Conservation (phyloP, 2,113 vertebrate species). For the Plectropomus leopardus region DNA sequence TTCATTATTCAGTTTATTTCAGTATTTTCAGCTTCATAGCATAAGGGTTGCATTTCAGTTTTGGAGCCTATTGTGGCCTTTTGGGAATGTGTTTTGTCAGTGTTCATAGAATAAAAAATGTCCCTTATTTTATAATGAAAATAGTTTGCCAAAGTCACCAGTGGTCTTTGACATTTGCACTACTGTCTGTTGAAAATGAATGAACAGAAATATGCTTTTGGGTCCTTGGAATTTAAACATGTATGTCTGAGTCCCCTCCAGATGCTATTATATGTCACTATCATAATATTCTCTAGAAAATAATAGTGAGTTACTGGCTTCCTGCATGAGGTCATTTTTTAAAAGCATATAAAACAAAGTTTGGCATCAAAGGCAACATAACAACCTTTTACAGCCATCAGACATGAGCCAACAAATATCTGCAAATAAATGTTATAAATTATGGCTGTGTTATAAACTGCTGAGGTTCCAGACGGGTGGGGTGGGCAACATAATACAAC, state of each 20-base stretch:
- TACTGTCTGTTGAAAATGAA: neutral
- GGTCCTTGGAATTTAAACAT: neutral
- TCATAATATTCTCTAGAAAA: neutral
- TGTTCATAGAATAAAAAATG: too few relatives aligned
- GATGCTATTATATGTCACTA: neutral
- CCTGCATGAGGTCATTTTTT: slow-evolving; percentile 43
- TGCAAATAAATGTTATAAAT: slow-evolving; percentile 55
- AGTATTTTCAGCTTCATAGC: too few relatives aligned
- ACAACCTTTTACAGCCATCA: slow-evolving; percentile 26
- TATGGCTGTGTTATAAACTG: slow-evolving; percentile 18
- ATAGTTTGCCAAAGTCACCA: too few relatives aligned
- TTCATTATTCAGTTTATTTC: too few relatives aligned
- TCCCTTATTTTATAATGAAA: too few relatives aligned
- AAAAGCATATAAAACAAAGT: slow-evolving; percentile 35
- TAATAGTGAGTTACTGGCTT: slow-evolving; percentile 18
- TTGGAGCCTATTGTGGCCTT: too few relatives aligned
- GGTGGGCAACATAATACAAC: slow-evolving; percentile 34
- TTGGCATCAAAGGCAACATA: neutral
- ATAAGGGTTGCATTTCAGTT: too few relatives aligned
- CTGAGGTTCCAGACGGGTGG: slow-evolving; percentile 34
- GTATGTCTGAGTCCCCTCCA: neutral
- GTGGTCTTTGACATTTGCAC: too few relatives aligned
- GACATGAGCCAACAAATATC: slow-evolving; percentile 22
- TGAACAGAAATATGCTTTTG: too few relatives aligned
- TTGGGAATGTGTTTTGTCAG: too few relatives aligned